Evolutionary conservation across 2,888 invertebrate species (phyloP).

Genomic region (Leucania comma): DNA sequence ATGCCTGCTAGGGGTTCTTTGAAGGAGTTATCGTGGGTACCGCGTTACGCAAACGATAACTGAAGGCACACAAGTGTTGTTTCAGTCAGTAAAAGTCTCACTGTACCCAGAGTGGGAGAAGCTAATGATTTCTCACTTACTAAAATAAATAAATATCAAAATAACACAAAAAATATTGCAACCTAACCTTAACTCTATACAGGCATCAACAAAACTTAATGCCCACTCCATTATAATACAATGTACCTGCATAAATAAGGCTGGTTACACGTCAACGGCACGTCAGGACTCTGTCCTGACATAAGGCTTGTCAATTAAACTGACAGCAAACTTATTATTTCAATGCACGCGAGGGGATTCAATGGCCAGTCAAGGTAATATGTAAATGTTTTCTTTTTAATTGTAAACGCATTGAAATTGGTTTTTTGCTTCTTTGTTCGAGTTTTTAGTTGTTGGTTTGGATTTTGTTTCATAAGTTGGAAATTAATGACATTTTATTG

Average conservation of each 20-base stretch:
- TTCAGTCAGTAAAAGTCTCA: no score
- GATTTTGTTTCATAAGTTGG: background rate
- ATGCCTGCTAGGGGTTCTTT: no score
- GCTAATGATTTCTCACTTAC: no score
- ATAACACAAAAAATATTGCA: background rate
- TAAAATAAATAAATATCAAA: no score
- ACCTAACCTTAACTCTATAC: background rate
- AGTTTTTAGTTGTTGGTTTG: background rate
- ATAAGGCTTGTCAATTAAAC: conserved; percentile 78
- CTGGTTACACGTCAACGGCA: conserved; percentile 41
- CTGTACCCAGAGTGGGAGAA: no score
- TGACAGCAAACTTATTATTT: conserved; percentile 74
- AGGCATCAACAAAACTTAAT: conserved; percentile 7
- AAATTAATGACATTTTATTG: background rate
- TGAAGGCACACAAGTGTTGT: no score
- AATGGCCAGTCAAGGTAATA: conserved; percentile 64
- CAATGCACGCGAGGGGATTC: conserved; percentile 70
- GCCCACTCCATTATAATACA: conserved; percentile 33
- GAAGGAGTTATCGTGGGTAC: no score
- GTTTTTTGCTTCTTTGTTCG: conserved; percentile 9
- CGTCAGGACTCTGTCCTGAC: conserved; percentile 50
- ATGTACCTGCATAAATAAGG: conserved; percentile 45
- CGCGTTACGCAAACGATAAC: no score
- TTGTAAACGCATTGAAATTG: conserved; percentile 55
- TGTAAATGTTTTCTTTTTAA: conserved; percentile 59